Percentiles rank a stretch among this genome's conserved stretches.
These are phyloP conservation scores for Diglossa cyanea DNA, from an alignment of 2,797 vertebrate species.

Conservation along the genomic window DNA sequence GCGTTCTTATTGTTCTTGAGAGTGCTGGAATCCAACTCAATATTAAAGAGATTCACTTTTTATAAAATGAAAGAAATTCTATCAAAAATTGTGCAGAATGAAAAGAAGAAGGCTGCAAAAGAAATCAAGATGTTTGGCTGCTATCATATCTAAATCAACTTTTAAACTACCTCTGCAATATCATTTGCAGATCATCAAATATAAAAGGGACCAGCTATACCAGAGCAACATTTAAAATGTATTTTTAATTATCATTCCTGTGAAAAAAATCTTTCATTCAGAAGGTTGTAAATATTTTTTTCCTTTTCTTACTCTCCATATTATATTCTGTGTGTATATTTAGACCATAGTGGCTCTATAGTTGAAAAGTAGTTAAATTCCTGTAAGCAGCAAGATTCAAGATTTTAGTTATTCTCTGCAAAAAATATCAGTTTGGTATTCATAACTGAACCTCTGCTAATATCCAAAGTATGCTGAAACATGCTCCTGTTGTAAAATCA, in stretches of 20 bases:
- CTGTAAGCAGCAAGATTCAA: not conserved
- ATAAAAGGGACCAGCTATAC: not conserved
- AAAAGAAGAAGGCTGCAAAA: not conserved
- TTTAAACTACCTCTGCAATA: not conserved
- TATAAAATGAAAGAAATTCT: not conserved
- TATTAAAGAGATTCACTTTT: not conserved
- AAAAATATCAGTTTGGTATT: not conserved
- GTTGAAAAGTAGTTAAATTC: not conserved
- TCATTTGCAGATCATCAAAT: not conserved
- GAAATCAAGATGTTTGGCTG: not conserved
- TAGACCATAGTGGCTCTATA: not conserved
- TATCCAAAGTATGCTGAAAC: not conserved
- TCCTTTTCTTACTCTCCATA: not conserved
- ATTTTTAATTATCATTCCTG: not conserved
- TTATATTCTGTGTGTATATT: not conserved
- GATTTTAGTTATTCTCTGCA: not conserved
- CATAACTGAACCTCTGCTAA: not conserved
- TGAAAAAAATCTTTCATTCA: not conserved
- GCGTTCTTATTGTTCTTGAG: not conserved
- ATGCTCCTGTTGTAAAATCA: not conserved
- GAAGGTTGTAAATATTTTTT: not conserved
- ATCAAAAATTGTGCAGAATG: not conserved
- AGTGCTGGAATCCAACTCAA: not conserved
- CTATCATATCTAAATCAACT: not conserved
- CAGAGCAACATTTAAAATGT: not conserved